A percentile compares a stretch with the other conserved stretches of the same genome.
Conservation (phyloP, 2,888 invertebrate species). For the Apantesis nais region DNA sequence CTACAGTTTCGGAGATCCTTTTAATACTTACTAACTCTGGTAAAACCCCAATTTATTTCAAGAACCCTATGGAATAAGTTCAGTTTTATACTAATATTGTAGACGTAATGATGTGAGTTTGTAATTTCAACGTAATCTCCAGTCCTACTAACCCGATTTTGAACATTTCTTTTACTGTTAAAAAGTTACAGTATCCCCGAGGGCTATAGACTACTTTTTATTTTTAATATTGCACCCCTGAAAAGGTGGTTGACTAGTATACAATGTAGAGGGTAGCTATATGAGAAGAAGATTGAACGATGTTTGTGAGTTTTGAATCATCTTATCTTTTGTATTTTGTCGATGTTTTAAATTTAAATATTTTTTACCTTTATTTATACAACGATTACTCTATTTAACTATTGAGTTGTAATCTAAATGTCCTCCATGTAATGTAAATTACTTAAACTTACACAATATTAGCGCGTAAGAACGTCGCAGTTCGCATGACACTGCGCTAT, state of each 20-base stretch:
- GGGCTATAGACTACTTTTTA: too few relatives aligned
- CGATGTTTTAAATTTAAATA: not conserved
- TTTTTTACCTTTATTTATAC: not conserved
- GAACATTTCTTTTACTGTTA: too few relatives aligned
- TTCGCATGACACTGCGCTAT: not conserved
- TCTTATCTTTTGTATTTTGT: not conserved
- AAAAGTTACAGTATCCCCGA: too few relatives aligned
- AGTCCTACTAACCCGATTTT: too few relatives aligned
- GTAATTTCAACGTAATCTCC: too few relatives aligned
- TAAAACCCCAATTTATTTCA: not conserved
- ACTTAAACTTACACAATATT: not conserved
- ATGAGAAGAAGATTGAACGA: not conserved
- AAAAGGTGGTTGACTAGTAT: too few relatives aligned
- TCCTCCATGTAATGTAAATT: not conserved
- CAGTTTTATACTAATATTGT: too few relatives aligned
- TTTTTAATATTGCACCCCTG: too few relatives aligned
- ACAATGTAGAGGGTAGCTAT: not conserved
- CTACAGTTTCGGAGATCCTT: conserved; percentile 26
- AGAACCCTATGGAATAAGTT: not conserved
- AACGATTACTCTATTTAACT: not conserved
- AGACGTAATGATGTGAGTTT: too few relatives aligned
- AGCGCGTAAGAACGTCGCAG: not conserved
- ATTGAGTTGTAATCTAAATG: not conserved
- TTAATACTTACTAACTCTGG: not conserved
- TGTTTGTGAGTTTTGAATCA: not conserved